Evolutionary conservation across 2,113 vertebrate genomes (phyloP), one percentile per base, ranked within the genome.

Genomic region (Cheirogaleus medius): DNA sequence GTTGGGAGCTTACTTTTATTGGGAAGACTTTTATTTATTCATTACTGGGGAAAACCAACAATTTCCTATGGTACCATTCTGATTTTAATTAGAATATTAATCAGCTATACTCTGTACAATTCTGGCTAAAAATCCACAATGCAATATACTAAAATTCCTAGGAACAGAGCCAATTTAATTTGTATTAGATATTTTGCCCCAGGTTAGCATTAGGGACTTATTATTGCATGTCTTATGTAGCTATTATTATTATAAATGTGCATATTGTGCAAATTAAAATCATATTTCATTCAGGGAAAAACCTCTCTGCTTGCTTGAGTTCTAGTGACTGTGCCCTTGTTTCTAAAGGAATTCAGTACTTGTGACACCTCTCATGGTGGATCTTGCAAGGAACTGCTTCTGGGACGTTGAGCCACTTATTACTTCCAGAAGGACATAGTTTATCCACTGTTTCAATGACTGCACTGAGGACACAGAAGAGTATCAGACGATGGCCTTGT

Each of bases 21-120:
- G 56, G 56, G 42, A 95, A 97, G 29, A 39, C 68, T 73, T 85
- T 97, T 97, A 78, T 95, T 95, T 95, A 81, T 90, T 95, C 80
- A 83, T 71, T 94, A 42, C 64, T 95, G 52, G 87, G 60, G 74
- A 92, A 94, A 87, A 64, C 86, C n/a, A 91, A 49, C 52, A 52
- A 54, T 89, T 93, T 97, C 39, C 82, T 90, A 0, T 97, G 86
- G 86, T 86, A 56, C 64, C 84, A 94, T 97, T 97, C 89, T 78
- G 29, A 94, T 94, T 98, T 98, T 97, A 93, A 98, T 98, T 95
- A 96, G 96, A 97, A 87, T 95, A 98, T 97, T 96, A 95, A 98
- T 98, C 87, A 97, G 58, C 14, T 42, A 89, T 76, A 95, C 32
- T 91, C 88, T 97, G 27, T 20, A 71, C 21, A 83, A 52, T 90